Percentiles rank a stretch among this genome's conserved stretches.
Conservation (phyloP, 2,797 vertebrate species). For the Lutjanus campechanus region DNA sequence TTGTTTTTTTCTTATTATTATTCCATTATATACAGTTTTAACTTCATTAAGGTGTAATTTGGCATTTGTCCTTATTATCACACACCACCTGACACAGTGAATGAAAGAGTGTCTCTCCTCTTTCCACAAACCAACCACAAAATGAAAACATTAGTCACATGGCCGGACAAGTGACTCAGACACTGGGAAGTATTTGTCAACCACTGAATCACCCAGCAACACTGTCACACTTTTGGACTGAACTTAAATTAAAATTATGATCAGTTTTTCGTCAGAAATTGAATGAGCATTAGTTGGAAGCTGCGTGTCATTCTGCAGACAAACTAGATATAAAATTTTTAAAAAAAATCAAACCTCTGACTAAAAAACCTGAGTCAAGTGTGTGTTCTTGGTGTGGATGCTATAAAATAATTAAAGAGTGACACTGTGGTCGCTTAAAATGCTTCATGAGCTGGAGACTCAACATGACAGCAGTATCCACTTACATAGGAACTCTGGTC, state of each 20-base stretch:
- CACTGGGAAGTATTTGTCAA: background rate
- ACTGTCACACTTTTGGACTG: background rate
- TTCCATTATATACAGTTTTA: background rate
- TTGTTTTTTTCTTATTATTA: background rate
- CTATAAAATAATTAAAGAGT: no score
- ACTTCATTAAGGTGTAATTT: background rate
- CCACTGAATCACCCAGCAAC: background rate
- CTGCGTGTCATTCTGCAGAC: background rate
- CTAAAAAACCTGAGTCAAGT: background rate
- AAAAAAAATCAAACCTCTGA: background rate
- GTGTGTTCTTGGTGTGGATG: no score
- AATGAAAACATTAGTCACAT: conserved; percentile 36
- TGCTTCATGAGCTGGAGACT: background rate
- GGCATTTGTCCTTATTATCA: background rate
- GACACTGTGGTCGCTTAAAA: no score
- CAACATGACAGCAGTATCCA: background rate
- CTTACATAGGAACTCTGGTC: background rate
- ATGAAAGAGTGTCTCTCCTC: background rate
- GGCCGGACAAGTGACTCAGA: background rate
- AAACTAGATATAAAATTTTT: background rate
- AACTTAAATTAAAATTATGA: background rate
- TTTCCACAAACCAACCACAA: conserved; percentile 26
- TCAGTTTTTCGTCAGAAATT: background rate
- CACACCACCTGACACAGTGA: background rate
- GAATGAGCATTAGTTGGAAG: background rate